Conservation (phyloP, 2,113 vertebrate species). For the Mustela nigripes region DNA sequence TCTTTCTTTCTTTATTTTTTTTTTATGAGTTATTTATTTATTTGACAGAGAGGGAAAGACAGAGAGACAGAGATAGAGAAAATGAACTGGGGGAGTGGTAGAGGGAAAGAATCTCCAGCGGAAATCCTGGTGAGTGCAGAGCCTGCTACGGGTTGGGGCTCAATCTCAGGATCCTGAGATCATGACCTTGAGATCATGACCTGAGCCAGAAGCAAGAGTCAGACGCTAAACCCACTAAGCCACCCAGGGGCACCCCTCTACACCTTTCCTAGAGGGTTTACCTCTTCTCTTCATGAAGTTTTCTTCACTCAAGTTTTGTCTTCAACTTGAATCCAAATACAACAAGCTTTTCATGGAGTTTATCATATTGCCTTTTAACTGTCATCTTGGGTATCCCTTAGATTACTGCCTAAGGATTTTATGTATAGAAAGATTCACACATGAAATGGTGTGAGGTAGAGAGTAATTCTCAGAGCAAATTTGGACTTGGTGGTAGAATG, state of each 20-base stretch:
- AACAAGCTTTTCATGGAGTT: neutral
- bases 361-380: neutral
- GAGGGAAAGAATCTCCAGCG: neutral
- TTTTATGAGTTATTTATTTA: neutral
- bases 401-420: neutral
- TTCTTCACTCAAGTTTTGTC: neutral
- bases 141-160: neutral
- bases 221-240: too few relatives aligned
- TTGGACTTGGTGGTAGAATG: neutral
- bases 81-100: neutral
- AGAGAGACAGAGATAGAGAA: neutral
- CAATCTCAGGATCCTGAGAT: neutral
- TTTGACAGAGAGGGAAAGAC: neutral
- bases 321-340: neutral
- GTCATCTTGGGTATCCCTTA: neutral
- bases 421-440: neutral
- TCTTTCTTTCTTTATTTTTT: too few relatives aligned
- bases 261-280: neutral
- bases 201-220: too few relatives aligned
- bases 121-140: neutral
- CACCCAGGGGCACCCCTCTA: too few relatives aligned
- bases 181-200: too few relatives aligned
- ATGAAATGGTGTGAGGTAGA: neutral
- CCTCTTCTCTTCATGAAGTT: neutral
- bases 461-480: neutral